Conservation (phyloP, 2,797 vertebrate genomes). For the Monodelphis domestica region DNA sequence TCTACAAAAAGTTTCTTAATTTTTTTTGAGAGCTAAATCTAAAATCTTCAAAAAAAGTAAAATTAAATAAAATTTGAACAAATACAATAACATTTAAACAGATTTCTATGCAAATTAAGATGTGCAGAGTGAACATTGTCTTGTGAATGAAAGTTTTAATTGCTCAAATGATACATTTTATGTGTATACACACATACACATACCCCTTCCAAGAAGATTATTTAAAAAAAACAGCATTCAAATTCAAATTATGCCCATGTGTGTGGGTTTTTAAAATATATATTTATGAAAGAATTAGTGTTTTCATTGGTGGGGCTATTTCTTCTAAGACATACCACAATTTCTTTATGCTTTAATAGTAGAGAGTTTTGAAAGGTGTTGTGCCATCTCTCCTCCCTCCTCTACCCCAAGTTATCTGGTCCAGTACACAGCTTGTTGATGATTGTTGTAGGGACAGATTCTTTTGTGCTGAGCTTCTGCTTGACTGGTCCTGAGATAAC, state of each 20-base stretch:
- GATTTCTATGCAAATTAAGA: background rate
- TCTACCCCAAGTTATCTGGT: background rate
- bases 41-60: no score
- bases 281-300: no score
- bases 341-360: background rate
- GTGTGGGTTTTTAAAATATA: no score
- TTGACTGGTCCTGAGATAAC: background rate
- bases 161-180: background rate
- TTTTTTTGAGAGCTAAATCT: background rate
- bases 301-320: background rate
- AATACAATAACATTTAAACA: conserved; percentile 30
- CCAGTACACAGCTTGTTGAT: background rate
- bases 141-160: conserved; percentile 22
- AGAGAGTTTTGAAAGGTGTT: background rate
- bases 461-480: background rate
- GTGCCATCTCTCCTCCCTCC: background rate
- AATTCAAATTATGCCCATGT: background rate
- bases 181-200: no score
- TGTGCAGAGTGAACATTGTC: background rate
- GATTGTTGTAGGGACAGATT: background rate
- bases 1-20: background rate
- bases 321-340: background rate
- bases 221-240: no score
- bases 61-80: conserved; percentile 31
- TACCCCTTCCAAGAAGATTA: no score